Percentiles rank a stretch among this genome's conserved stretches.
Evolutionary conservation across 2,113 vertebrate genomes (phyloP).

Genomic region (Micronycteris hirsuta): DNA sequence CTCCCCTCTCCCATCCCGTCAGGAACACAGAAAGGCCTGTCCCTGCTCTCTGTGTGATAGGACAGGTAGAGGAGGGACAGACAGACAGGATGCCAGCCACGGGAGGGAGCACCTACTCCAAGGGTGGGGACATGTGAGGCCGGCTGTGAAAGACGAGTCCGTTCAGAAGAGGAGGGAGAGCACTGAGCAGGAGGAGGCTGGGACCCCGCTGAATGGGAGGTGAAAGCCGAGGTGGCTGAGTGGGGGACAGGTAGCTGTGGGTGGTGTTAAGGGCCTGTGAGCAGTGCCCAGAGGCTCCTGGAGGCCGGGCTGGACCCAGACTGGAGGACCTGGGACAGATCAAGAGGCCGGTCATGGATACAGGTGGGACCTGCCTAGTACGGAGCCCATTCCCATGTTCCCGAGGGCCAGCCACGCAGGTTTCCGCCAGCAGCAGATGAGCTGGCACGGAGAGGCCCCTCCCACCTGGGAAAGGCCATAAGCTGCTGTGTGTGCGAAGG

Average conservation of each 20-base stretch:
- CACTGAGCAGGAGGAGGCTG: background rate
- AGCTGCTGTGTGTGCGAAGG: background rate
- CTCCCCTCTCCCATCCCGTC: background rate
- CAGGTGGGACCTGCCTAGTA: background rate
- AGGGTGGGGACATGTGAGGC: background rate
- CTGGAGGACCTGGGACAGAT: background rate
- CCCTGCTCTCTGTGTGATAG: background rate
- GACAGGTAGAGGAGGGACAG: background rate
- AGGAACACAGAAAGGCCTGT: background rate
- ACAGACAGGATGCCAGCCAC: background rate
- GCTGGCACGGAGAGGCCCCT: background rate
- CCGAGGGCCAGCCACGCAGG: background rate
- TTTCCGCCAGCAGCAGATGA: background rate
- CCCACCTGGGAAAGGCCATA: background rate
- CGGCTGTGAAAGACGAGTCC: background rate
- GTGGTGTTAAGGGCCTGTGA: background rate
- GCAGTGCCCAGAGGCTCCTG: background rate
- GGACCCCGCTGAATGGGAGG: background rate
- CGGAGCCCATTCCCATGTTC: background rate
- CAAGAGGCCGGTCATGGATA: background rate
- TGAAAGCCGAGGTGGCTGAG: background rate
- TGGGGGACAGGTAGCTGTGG: background rate
- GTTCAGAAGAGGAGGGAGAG: no score
- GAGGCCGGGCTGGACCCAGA: background rate
- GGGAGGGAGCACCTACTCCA: background rate